These are phyloP conservation scores for Amphibalanus amphitrite DNA, from an alignment of 1,140 invertebrate genomes.

Conservation along the genomic window DNA sequence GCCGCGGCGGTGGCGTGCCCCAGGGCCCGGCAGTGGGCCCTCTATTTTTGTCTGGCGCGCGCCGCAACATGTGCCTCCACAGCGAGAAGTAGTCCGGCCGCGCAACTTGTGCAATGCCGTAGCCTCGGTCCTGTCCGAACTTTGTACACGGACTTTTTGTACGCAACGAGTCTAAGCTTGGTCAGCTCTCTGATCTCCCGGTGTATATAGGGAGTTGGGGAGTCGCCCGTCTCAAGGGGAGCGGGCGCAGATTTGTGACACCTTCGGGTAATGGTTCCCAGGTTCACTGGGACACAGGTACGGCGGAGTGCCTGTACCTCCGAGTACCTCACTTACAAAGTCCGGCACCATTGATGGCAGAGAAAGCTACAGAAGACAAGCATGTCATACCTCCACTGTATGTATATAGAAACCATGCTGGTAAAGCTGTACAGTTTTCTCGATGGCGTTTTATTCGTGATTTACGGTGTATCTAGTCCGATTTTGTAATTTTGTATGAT, in stretches of 20 bases:
- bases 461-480: background rate
- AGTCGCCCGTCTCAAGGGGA: too few species aligned
- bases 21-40: background rate
- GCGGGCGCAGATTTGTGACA: too few species aligned
- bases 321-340: too few species aligned
- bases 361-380: background rate
- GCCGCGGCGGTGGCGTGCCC: background rate
- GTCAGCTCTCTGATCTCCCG: background rate
- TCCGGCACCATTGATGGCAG: too few species aligned
- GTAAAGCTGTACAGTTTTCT: background rate
- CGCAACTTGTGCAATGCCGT: background rate
- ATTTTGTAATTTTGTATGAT: conserved; percentile 2
- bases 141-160: background rate
- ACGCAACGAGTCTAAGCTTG: background rate
- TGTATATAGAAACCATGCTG: background rate
- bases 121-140: background rate
- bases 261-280: too few species aligned
- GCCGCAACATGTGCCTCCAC: too few species aligned
- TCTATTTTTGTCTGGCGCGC: background rate
- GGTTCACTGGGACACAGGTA: too few species aligned
- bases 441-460: background rate
- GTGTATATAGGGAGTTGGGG: background rate
- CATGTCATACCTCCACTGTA: background rate
- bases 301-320: too few species aligned
- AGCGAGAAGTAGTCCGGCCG: too few species aligned